A percentile compares a stretch with the other conserved stretches of the same genome.
Conservation (phyloP, 2,113 vertebrate species). For the Siniperca chuatsi region DNA sequence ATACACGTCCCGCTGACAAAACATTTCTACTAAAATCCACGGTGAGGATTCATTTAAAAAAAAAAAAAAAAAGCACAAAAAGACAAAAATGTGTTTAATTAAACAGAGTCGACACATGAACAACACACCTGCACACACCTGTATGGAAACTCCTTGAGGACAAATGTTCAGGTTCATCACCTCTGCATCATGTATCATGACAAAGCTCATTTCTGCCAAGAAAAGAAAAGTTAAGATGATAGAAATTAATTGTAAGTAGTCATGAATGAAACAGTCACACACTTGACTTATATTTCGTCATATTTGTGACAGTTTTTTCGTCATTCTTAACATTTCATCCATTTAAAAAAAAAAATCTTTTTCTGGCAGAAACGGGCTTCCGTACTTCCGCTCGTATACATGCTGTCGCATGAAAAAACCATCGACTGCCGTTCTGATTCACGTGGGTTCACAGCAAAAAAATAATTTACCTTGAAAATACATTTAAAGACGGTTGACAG, state of each 20-base stretch:
- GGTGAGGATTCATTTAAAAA: background rate
- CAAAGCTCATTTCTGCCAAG: slow-evolving; percentile 20
- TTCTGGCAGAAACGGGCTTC: slow-evolving; percentile 1
- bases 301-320: background rate
- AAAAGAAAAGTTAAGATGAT: background rate
- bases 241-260: no score
- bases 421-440: slow-evolving; percentile 13
- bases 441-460: slow-evolving; percentile 12
- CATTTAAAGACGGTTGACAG: no score
- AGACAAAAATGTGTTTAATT: slow-evolving; percentile 12
- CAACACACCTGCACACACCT: background rate
- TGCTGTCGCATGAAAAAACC: background rate
- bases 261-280: no score
- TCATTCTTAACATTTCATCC: background rate
- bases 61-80: slow-evolving; percentile 28
- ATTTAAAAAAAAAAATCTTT: background rate
- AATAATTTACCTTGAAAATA: background rate
- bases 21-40: background rate
- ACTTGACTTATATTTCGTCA: no score
- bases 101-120: background rate
- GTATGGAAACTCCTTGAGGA: background rate
- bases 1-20: background rate
- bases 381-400: background rate
- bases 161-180: background rate
- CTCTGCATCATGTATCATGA: background rate